These are phyloP conservation scores for Sprattus sprattus DNA, from an alignment of 2,113 vertebrate species.

Conservation along the genomic window DNA sequence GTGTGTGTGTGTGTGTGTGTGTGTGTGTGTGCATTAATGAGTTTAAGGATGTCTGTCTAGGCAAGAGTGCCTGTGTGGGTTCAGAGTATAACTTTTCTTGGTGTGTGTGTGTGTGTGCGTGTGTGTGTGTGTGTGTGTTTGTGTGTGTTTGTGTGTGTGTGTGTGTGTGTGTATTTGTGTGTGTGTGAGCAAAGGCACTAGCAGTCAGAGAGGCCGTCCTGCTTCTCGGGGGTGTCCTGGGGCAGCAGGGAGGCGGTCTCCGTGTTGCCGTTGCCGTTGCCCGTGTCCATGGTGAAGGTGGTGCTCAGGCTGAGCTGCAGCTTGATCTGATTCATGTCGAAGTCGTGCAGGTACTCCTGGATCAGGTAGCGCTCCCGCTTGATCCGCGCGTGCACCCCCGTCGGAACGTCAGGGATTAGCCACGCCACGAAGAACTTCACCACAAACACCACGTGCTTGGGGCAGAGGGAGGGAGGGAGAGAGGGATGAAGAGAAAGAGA, in stretches of 20 bases:
- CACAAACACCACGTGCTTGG: constrained; percentile 80
- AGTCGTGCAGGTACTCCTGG: constrained; percentile 85
- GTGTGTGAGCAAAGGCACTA: constrained; percentile 54
- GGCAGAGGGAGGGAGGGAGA: background rate
- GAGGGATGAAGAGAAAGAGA: too few relatives aligned
- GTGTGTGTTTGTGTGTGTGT: background rate
- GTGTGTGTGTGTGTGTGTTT: background rate
- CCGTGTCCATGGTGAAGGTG: constrained; percentile 30
- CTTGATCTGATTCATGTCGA: constrained; percentile 85
- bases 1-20: background rate
- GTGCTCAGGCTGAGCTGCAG: constrained; percentile 73
- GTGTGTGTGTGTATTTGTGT: background rate
- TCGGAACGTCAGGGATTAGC: constrained; percentile 84
- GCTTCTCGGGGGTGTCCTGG: constrained; percentile 65
- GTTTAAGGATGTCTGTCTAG: too few relatives aligned
- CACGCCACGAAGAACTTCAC: constrained; percentile 84
- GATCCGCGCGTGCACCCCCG: constrained; percentile 76
- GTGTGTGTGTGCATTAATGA: background rate
- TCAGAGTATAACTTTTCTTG: too few relatives aligned
- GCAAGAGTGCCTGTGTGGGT: too few relatives aligned
- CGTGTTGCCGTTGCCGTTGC: constrained; percentile 52
- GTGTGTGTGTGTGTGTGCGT: background rate
- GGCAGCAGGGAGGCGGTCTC: constrained; percentile 66
- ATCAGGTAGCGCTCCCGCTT: constrained; percentile 82
- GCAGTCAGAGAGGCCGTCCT: constrained; percentile 70